Evolutionary conservation across 2,888 invertebrate genomes (phyloP).

Genomic region (Eupithecia vulgata): DNA sequence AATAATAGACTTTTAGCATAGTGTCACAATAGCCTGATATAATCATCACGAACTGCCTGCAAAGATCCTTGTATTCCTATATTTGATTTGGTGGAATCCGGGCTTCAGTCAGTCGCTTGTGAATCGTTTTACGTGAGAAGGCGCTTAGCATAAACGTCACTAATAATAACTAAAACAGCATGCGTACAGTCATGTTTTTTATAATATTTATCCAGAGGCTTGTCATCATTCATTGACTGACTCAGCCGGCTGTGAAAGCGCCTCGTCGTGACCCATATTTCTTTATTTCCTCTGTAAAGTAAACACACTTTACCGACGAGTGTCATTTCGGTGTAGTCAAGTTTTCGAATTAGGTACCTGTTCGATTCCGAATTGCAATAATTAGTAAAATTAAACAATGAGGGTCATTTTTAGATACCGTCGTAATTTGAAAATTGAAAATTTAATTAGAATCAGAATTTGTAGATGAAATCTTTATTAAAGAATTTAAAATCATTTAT

Average conservation of each 20-base stretch:
- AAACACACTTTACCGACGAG: background rate
- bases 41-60: too few relatives aligned
- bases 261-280: background rate
- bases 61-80: too few relatives aligned
- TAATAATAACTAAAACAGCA: background rate
- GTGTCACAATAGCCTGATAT: background rate
- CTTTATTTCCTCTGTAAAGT: background rate
- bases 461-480: too few relatives aligned
- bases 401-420: background rate
- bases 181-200: background rate
- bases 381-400: background rate
- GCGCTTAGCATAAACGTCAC: background rate
- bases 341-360: background rate
- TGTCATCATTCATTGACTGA: constrained; percentile 8
- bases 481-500: too few relatives aligned
- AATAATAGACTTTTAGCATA: background rate
- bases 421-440: background rate
- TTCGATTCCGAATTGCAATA: background rate
- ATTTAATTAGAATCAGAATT: too few relatives aligned
- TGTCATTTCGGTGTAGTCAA: background rate
- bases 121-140: background rate
- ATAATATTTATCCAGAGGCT: background rate
- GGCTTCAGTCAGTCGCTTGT: background rate
- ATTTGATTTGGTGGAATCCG: background rate
- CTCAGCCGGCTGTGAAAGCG: background rate